A percentile compares a stretch with the other conserved stretches of the same genome.
These are phyloP conservation scores for Eilema sororculum DNA, from an alignment of 2,888 invertebrate species.

Conservation along the genomic window DNA sequence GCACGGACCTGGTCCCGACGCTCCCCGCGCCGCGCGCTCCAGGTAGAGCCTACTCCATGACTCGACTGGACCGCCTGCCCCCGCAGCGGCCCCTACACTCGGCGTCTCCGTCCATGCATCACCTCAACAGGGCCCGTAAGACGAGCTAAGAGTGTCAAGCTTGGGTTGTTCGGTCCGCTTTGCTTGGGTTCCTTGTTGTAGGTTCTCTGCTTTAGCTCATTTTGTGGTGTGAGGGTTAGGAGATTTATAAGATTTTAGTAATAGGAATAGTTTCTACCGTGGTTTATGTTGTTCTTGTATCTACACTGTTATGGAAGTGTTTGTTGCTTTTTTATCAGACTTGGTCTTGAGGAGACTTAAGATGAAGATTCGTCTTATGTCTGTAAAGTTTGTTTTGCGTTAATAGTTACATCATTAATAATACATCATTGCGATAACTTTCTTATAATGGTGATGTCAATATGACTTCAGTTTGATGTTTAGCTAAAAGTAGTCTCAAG, in stretches of 20 bases:
- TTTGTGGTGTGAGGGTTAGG: not conserved
- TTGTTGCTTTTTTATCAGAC: not conserved
- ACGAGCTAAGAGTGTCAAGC: slow-evolving; percentile 30
- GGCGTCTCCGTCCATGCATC: slow-evolving; percentile 72
- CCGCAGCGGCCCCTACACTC: slow-evolving; percentile 61
- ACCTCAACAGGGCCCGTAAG: slow-evolving; percentile 79
- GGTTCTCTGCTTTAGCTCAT: not conserved
- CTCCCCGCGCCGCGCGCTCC: slow-evolving; percentile 89
- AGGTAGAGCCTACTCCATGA: slow-evolving; percentile 96
- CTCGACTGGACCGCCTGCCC: slow-evolving; percentile 91
- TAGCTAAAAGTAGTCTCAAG: no score
- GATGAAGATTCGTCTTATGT: no score
- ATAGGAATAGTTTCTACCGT: not conserved
- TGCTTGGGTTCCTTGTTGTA: slow-evolving; percentile 18
- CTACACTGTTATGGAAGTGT: not conserved
- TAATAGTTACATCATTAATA: no score
- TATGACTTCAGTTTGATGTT: no score
- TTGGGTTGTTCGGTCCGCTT: slow-evolving; percentile 32
- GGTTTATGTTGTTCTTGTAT: not conserved
- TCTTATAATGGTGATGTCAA: no score
- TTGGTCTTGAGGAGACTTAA: no score
- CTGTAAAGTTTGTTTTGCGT: no score
- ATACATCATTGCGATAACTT: no score
- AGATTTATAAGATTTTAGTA: not conserved
- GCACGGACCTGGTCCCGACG: slow-evolving; percentile 96